These are phyloP conservation scores for Paralvinella palmiformis DNA, from an alignment of 1,140 invertebrate genomes.

Conservation along the genomic window DNA sequence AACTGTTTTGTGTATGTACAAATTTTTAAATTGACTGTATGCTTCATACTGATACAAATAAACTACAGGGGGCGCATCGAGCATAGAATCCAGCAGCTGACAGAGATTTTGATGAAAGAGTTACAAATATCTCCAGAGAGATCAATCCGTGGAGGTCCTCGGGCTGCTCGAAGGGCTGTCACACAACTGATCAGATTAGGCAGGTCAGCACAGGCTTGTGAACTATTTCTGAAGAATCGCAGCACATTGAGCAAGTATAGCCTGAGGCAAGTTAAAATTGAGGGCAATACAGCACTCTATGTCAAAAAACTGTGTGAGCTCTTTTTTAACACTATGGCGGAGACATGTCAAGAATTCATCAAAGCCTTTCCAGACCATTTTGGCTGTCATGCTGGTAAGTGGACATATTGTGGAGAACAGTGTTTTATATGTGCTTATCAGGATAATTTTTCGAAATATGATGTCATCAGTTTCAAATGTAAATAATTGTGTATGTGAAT, in stretches of 20 bases:
- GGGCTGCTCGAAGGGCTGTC: slow-evolving; percentile 78
- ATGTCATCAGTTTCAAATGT: background rate
- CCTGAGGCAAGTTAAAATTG: slow-evolving; percentile 77
- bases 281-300: slow-evolving; percentile 79
- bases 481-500: background rate
- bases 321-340: slow-evolving; percentile 80
- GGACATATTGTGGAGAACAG: background rate
- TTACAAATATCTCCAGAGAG: slow-evolving; percentile 68
- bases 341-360: slow-evolving; percentile 80
- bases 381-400: slow-evolving; percentile 60
- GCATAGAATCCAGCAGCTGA: slow-evolving; percentile 68
- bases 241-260: slow-evolving; percentile 74
- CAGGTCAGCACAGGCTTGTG: slow-evolving; percentile 65
- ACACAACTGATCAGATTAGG: slow-evolving; percentile 79
- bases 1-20: too few species aligned
- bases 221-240: slow-evolving; percentile 79
- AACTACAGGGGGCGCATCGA: slow-evolving; percentile 62
- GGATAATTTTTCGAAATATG: background rate
- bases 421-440: background rate
- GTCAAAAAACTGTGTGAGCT: slow-evolving; percentile 76
- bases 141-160: slow-evolving; percentile 85
- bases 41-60: too few species aligned
- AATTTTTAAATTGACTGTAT: too few species aligned
- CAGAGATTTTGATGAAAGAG: slow-evolving; percentile 81
- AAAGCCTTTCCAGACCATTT: slow-evolving; percentile 68